phyloP scores from a whole-genome alignment of 2,797 vertebrate genomes.

The Rhinella marina region DNA sequence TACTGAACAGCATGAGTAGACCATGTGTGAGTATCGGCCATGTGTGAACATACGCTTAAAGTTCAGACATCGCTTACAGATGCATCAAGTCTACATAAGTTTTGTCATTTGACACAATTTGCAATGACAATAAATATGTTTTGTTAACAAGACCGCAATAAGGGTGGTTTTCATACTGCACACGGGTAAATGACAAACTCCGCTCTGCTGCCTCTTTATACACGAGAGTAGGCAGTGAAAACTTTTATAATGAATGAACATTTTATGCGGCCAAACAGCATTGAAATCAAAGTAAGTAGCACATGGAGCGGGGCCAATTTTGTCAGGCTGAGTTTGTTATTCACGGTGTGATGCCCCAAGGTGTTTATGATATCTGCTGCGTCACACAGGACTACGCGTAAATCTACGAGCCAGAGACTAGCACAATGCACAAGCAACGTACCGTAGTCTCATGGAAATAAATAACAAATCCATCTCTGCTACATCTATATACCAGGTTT shows the following conservation, averaged over 20 bases:
- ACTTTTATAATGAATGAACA: not conserved
- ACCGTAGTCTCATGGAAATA: not conserved
- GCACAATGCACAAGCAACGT: not conserved
- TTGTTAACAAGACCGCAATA: too few species aligned
- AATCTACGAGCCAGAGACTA: not conserved
- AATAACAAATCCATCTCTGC: not conserved
- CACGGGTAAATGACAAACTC: not conserved
- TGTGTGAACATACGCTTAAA: too few species aligned
- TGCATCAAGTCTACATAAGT: not conserved
- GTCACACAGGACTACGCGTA: not conserved
- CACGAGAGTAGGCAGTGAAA: not conserved
- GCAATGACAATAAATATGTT: not conserved
- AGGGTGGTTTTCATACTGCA: not conserved
- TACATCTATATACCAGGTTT: not conserved
- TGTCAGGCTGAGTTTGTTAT: not conserved
- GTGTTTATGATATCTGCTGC: not conserved
- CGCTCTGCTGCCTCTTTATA: not conserved
- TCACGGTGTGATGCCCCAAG: not conserved
- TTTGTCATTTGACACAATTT: not conserved
- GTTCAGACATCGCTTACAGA: not conserved
- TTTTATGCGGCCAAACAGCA: not conserved
- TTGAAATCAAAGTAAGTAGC: not conserved
- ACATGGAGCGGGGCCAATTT: not conserved
- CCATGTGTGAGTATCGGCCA: too few species aligned
- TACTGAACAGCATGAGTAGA: too few species aligned